A percentile compares a stretch with the other conserved stretches of the same genome.
phyloP scores from a whole-genome alignment of 2,888 invertebrate genomes.

The Rhamphomyia laevipes region DNA sequence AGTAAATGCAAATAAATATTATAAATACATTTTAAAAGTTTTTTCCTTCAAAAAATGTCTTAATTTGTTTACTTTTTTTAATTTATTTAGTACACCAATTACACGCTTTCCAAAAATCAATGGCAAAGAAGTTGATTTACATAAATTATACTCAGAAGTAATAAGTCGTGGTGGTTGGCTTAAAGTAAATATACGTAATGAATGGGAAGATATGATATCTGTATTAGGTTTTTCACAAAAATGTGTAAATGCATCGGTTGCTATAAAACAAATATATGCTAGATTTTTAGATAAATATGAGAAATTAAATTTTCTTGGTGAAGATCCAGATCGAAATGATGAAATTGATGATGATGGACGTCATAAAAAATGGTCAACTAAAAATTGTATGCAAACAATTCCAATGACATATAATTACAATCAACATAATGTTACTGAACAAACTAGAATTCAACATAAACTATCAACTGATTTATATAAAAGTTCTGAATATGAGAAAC shows the following conservation, averaged over 20 bases:
- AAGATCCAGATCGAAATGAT: conserved; percentile 69
- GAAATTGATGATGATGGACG: conserved; percentile 68
- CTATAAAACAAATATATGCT: conserved; percentile 71
- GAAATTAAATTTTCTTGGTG: conserved; percentile 75
- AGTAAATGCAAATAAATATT: conserved; percentile 49
- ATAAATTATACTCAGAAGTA: conserved; percentile 81
- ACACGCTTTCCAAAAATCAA: conserved; percentile 62
- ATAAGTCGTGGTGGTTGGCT: conserved; percentile 88
- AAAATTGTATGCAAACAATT: conserved; percentile 51
- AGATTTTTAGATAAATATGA: conserved; percentile 81
- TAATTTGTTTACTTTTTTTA: conserved; percentile 4
- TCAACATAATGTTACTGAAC: conserved; percentile 60
- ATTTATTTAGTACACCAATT: conserved; percentile 43
- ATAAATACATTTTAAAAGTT: background rate
- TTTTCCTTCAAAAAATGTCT: background rate
- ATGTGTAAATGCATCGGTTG: conserved; percentile 81
- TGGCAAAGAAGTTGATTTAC: conserved; percentile 86
- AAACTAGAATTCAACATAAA: conserved; percentile 50
- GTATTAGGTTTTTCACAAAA: conserved; percentile 65
- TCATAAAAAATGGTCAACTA: conserved; percentile 53
- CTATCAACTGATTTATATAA: conserved; percentile 56
- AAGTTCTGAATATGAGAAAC: conserved; percentile 67
- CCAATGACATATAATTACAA: conserved; percentile 66
- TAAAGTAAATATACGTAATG: conserved; percentile 85
- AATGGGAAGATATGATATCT: conserved; percentile 74